Conservation (phyloP, 2,888 invertebrate genomes). For the Pinctada fucata region DNA sequence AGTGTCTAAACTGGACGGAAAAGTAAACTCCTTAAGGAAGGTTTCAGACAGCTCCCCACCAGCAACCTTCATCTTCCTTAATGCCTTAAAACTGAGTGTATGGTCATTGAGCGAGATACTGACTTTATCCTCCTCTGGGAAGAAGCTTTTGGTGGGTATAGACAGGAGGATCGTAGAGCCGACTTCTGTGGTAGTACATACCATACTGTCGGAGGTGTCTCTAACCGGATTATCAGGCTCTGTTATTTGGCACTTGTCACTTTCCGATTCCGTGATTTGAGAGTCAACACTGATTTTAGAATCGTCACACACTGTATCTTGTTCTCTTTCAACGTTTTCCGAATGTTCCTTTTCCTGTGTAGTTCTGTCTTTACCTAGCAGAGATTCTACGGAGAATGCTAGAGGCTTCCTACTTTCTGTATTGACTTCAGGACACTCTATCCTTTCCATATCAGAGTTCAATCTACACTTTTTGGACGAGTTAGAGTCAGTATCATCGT, state of each 20-base stretch:
- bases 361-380: background rate
- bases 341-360: background rate
- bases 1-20: background rate
- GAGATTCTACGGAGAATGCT: background rate
- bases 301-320: background rate
- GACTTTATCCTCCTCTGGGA: constrained; percentile 6
- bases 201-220: background rate
- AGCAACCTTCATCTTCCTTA: background rate
- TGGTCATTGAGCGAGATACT: background rate
- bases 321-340: background rate
- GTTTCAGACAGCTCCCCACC: background rate
- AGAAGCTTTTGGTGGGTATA: constrained; percentile 2
- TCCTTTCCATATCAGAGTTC: background rate
- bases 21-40: constrained; percentile 8
- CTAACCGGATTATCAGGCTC: background rate
- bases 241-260: background rate
- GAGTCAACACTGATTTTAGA: too few relatives aligned
- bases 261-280: background rate
- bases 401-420: background rate
- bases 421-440: background rate
- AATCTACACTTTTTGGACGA: background rate
- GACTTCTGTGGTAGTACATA: background rate
- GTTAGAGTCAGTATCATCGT: background rate
- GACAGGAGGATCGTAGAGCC: background rate
- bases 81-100: background rate